Conservation (phyloP, 2,797 vertebrate genomes). For the Sebastes umbrosus region DNA sequence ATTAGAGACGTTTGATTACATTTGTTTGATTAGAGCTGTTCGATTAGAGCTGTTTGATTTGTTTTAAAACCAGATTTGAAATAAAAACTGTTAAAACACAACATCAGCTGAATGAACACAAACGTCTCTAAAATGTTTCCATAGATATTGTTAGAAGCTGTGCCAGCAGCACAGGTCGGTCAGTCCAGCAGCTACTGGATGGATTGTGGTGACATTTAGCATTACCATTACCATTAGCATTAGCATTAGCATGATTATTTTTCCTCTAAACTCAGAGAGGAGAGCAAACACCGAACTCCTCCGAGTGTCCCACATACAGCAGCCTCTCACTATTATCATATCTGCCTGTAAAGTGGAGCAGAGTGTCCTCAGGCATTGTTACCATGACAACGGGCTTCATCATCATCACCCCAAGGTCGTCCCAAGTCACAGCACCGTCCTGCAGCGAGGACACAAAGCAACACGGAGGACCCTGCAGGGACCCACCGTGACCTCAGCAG, state of each 20-base stretch:
- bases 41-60: too few relatives aligned
- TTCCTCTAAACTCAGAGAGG: not conserved
- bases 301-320: constrained; percentile 29
- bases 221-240: not conserved
- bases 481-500: constrained; percentile 15
- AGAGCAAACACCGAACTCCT: not conserved
- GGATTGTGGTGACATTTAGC: not conserved
- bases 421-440: constrained; percentile 5
- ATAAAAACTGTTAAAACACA: not conserved
- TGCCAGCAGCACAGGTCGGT: not conserved
- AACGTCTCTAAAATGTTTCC: not conserved
- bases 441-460: constrained; percentile 16
- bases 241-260: not conserved
- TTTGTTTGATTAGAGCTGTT: too few relatives aligned
- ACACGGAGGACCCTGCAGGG: constrained; percentile 9
- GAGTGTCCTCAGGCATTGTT: constrained; percentile 14
- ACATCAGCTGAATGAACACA: not conserved
- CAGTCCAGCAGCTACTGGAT: not conserved
- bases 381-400: constrained; percentile 35
- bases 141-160: not conserved
- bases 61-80: not conserved
- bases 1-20: too few relatives aligned
- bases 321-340: not conserved
- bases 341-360: constrained; percentile 21
- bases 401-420: constrained; percentile 11